phyloP scores from a whole-genome alignment of 2,113 vertebrate species.

The Caranx ignobilis region DNA sequence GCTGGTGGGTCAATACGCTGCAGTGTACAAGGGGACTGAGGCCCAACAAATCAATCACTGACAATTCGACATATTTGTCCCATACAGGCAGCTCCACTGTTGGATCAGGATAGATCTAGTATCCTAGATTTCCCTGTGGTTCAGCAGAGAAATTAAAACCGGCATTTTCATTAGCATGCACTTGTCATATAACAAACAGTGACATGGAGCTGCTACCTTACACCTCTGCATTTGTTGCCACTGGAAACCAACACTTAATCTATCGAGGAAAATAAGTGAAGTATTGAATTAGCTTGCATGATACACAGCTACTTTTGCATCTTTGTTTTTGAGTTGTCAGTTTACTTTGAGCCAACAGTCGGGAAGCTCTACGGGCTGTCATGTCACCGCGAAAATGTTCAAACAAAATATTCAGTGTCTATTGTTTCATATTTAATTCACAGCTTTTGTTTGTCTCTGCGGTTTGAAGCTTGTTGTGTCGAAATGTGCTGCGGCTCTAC shows the following conservation, averaged over 20 bases:
- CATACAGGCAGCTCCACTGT: constrained; percentile 57
- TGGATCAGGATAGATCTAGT: constrained; percentile 52
- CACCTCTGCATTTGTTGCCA: not conserved
- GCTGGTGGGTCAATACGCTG: constrained; percentile 73
- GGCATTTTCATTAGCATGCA: constrained; percentile 26
- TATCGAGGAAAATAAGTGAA: not conserved
- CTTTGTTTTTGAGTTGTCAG: not conserved
- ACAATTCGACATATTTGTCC: constrained; percentile 79
- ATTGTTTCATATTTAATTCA: not conserved
- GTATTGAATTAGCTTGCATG: not conserved
- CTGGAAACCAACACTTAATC: not conserved
- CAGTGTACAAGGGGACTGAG: constrained; percentile 23
- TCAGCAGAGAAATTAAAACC: constrained; percentile 61
- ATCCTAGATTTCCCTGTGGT: constrained; percentile 61
- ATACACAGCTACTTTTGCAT: not conserved
- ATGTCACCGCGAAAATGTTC: not conserved
- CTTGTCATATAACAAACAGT: constrained; percentile 14
- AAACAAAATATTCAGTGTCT: not conserved
- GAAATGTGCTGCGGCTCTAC: constrained; percentile 65
- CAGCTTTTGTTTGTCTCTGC: not conserved
- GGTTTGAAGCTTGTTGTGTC: constrained; percentile 40
- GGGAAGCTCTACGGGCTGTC: not conserved
- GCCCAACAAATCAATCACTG: constrained; percentile 80
- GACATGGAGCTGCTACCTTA: constrained; percentile 16
- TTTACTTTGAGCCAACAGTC: not conserved